Percentiles rank a stretch among this genome's conserved stretches.
Evolutionary conservation across 1,140 invertebrate genomes (phyloP).

Genomic region (Lepidotrigona ventralis): DNA sequence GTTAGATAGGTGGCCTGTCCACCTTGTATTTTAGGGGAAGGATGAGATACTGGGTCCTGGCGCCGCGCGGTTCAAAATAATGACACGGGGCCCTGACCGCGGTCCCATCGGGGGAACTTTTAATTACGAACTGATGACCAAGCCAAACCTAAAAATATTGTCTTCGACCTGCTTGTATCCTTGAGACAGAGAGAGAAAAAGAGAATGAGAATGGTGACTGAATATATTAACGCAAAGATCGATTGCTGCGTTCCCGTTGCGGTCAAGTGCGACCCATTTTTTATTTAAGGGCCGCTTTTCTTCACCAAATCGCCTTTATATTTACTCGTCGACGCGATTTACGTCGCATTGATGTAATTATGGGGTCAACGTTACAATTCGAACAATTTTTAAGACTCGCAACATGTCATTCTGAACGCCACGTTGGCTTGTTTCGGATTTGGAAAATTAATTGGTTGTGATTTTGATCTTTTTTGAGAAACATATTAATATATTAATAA

Average conservation of each 20-base stretch:
- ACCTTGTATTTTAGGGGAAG: conserved; percentile 70
- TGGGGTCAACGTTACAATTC: not conserved
- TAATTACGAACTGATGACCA: conserved; percentile 80
- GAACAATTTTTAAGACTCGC: not conserved
- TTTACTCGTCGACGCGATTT: conserved; percentile 13
- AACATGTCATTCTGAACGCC: not conserved
- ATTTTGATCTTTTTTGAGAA: not conserved
- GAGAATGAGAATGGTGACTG: conserved; percentile 15
- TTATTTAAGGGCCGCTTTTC: conserved; percentile 46
- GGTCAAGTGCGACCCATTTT: conserved; percentile 50
- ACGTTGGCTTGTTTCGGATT: not conserved
- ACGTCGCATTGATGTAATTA: not conserved
- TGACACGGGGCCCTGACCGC: conserved; percentile 71
- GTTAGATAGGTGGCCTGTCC: conserved; percentile 65
- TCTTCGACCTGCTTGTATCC: conserved; percentile 70
- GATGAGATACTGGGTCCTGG: conserved; percentile 78
- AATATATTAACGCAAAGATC: conserved; percentile 66
- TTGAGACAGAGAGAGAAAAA: conserved; percentile 19
- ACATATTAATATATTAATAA: no score
- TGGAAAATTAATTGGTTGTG: not conserved
- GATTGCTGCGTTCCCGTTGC: conserved; percentile 53
- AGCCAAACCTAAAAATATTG: conserved; percentile 79
- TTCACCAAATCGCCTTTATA: conserved; percentile 11
- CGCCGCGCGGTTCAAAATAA: conserved; percentile 78
- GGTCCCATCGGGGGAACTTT: conserved; percentile 76